Percentiles rank a stretch among this genome's conserved stretches.
Evolutionary conservation across 2,888 invertebrate species (phyloP).

Genomic region (Parnassius apollo): DNA sequence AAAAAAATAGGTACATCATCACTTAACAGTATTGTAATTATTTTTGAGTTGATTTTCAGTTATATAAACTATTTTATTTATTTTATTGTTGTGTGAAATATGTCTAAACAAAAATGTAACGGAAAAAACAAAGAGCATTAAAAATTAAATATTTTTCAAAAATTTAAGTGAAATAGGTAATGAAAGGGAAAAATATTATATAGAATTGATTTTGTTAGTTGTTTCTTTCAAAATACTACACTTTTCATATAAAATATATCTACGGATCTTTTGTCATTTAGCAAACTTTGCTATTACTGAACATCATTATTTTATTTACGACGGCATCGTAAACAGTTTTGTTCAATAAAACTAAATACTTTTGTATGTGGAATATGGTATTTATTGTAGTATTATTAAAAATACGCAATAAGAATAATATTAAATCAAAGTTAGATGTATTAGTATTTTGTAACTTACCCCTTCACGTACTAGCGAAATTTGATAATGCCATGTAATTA

Average conservation of each 20-base stretch:
- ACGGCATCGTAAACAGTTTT: not conserved
- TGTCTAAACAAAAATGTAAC: too few species aligned
- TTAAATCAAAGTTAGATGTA: slow-evolving; percentile 8
- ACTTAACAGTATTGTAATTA: too few species aligned
- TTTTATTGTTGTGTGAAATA: too few species aligned
- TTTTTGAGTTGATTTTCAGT: too few species aligned
- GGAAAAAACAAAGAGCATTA: too few species aligned
- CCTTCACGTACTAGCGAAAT: slow-evolving; percentile 20
- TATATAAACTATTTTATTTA: too few species aligned
- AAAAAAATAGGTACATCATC: too few species aligned
- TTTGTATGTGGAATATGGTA: slow-evolving; percentile 1
- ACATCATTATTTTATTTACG: not conserved
- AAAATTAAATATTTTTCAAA: too few species aligned
- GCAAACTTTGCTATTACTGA: not conserved
- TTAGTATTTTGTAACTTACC: slow-evolving; percentile 19
- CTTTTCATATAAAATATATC: not conserved
- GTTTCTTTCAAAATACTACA: too few species aligned
- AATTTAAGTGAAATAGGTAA: too few species aligned
- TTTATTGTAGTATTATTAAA: slow-evolving; percentile 8
- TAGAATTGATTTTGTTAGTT: too few species aligned
- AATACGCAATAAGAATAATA: not conserved
- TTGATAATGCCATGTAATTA: slow-evolving; percentile 10
- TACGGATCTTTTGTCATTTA: not conserved
- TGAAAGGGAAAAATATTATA: too few species aligned
- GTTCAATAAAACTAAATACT: not conserved